Percentiles rank a stretch among this genome's conserved stretches.
phyloP scores from a whole-genome alignment of 2,113 vertebrate species.

The Albula goreensis region DNA sequence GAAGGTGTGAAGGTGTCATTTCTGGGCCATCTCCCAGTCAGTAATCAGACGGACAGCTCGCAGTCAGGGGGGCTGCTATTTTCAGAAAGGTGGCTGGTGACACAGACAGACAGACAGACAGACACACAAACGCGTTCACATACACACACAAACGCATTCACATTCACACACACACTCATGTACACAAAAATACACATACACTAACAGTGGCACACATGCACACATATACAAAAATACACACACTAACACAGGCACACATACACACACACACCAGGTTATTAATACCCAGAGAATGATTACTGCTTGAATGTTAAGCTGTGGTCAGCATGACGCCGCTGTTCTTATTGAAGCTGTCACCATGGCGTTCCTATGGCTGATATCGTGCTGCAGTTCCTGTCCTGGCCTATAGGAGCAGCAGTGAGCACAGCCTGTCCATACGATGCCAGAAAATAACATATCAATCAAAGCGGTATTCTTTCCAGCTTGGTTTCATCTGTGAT shows the following conservation, averaged over 20 bases:
- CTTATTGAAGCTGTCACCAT: not conserved
- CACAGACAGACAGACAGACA: not conserved
- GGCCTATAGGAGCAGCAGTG: too few relatives aligned
- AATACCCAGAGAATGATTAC: not conserved
- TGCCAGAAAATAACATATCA: too few relatives aligned
- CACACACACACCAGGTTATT: not conserved
- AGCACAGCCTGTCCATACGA: too few relatives aligned
- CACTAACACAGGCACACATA: too few relatives aligned
- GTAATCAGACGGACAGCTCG: not conserved
- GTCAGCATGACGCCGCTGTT: not conserved
- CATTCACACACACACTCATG: too few relatives aligned
- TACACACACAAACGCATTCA: too few relatives aligned
- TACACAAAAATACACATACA: too few relatives aligned
- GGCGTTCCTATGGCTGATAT: not conserved
- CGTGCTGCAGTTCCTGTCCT: not conserved
- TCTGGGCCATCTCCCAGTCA: not conserved
- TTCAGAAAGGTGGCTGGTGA: not conserved
- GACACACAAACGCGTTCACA: too few relatives aligned
- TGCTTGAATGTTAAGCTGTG: conserved; percentile 1
- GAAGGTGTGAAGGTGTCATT: not conserved
- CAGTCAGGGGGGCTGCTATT: not conserved
- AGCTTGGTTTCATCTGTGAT: too few relatives aligned
- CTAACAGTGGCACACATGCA: too few relatives aligned
- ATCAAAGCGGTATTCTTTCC: too few relatives aligned
- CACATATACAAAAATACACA: too few relatives aligned